phyloP scores from a whole-genome alignment of 2,797 vertebrate genomes.

The Furcifer pardalis region DNA sequence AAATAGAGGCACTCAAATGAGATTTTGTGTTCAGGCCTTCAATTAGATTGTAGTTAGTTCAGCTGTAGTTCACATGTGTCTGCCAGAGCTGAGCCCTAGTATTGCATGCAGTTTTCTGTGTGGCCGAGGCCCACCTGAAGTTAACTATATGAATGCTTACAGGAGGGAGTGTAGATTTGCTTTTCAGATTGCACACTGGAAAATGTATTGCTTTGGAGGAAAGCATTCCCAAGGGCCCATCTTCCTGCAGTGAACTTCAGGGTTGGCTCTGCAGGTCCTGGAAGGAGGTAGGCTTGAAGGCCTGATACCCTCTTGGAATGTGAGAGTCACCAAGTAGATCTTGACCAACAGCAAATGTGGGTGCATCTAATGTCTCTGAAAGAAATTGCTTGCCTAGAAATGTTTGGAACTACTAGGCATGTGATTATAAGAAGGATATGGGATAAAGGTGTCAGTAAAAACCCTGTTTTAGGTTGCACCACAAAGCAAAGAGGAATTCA shows the following conservation, averaged over 20 bases:
- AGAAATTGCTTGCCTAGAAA: background rate
- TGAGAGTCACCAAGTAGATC: background rate
- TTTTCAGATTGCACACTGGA: background rate
- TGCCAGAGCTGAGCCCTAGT: background rate
- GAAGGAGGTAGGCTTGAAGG: background rate
- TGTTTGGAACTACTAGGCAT: too few species aligned
- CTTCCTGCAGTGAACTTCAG: background rate
- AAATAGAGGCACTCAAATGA: background rate
- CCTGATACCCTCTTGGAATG: background rate
- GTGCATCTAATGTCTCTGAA: background rate
- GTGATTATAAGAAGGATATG: background rate
- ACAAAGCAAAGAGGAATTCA: background rate
- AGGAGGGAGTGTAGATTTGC: too few species aligned
- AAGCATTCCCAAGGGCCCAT: background rate
- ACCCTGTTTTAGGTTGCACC: too few species aligned
- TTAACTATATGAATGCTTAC: background rate
- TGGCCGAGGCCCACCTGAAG: background rate
- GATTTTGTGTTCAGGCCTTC: background rate
- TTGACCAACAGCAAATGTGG: background rate
- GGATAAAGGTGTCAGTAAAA: background rate
- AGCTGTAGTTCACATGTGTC: background rate
- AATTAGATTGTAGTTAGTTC: background rate
- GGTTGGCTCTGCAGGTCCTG: background rate
- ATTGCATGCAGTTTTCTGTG: background rate
- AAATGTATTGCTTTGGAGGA: background rate